These are phyloP conservation scores for Crocuta crocuta DNA, from an alignment of 2,113 vertebrate species.

Conservation along the genomic window DNA sequence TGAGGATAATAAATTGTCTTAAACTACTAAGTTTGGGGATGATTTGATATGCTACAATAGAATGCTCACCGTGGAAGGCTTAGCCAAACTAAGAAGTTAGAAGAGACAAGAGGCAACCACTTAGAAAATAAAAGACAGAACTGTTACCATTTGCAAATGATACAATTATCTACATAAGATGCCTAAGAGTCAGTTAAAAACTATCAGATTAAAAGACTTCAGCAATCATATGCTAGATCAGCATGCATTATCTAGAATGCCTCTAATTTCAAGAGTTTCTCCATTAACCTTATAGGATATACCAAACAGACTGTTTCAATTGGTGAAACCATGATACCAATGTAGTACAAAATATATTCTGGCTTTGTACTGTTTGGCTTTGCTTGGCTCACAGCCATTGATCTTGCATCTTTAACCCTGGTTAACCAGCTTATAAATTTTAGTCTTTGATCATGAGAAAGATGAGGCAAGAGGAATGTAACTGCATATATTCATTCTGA, in stretches of 20 bases:
- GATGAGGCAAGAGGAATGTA: neutral
- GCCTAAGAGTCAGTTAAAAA: neutral
- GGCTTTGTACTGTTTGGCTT: neutral
- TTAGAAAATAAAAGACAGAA: neutral
- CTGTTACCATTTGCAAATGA: neutral
- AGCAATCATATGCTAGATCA: neutral
- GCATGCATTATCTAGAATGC: neutral
- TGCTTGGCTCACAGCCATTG: neutral
- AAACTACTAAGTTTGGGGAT: neutral
- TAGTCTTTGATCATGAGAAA: neutral
- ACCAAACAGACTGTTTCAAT: neutral
- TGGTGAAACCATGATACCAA: neutral
- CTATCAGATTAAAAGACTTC: neutral
- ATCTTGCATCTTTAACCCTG: neutral
- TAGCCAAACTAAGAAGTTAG: neutral
- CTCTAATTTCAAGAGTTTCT: conserved; percentile 12
- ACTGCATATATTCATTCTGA: neutral
- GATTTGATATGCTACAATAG: neutral
- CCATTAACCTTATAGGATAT: neutral
- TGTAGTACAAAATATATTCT: neutral
- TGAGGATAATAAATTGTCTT: neutral
- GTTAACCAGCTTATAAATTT: conserved; percentile 26
- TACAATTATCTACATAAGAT: neutral
- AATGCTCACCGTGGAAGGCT: neutral
- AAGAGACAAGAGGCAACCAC: neutral